Conservation (phyloP, 2,888 invertebrate species). For the Apamea crenata region DNA sequence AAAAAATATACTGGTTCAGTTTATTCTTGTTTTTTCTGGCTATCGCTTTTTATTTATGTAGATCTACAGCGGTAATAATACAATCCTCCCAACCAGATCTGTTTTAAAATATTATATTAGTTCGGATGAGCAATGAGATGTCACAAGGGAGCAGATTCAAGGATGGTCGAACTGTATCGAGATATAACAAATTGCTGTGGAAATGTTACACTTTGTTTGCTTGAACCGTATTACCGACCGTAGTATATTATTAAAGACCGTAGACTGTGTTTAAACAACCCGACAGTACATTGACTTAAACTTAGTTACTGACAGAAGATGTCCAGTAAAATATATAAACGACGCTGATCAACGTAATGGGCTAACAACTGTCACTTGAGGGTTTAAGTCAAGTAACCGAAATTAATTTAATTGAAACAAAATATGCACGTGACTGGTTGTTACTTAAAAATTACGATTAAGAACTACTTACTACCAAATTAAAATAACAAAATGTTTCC, state of each 20-base stretch:
- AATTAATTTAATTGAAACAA: not conserved
- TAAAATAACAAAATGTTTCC: not conserved
- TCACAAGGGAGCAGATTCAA: not conserved
- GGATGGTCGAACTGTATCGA: not conserved
- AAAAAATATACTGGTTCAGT: not conserved
- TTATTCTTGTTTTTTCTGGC: not conserved
- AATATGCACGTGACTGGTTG: no score
- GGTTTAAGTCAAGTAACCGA: no score
- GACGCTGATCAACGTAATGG: not conserved
- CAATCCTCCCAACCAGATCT: not conserved
- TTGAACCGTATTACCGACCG: not conserved
- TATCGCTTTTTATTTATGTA: not conserved
- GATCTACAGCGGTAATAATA: not conserved
- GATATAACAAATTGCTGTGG: not conserved
- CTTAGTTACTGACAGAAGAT: not conserved
- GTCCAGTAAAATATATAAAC: not conserved
- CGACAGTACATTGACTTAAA: not conserved
- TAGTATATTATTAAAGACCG: no score
- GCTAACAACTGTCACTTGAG: not conserved
- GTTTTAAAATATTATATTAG: not conserved
- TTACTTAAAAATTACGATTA: not conserved
- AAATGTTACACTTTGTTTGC: not conserved
- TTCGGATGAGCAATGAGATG: not conserved
- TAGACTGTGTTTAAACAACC: not conserved
- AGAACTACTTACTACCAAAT: not conserved